Evolutionary conservation across 2,113 vertebrate species (phyloP), one percentile per base, ranked within the genome.

Genomic region (Microcebus ravelobensis): DNA sequence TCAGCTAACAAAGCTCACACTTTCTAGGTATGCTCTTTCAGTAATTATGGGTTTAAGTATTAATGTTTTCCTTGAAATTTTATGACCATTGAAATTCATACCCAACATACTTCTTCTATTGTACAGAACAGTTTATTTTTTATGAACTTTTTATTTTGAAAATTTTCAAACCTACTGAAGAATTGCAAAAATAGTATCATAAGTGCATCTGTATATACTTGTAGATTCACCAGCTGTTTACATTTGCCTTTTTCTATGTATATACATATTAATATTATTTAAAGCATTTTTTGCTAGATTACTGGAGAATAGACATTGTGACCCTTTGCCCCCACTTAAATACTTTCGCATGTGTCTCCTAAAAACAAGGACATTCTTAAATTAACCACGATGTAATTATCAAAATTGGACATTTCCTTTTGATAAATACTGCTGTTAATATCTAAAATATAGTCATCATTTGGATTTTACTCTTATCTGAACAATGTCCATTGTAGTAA

Each of bases 1-100:
- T 21, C 99, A 99, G 85, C 98, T 99, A 90, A 99, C 99, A 0
- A 97, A 99, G 67, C 99, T 99, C 31, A 99, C 99, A 63, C 98
- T 99, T 3, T 99, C 98, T 17, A 99, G 99, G 99, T 99, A 99
- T 79, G 34, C 12, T 65, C 12, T 39, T 45, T 83, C 11, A 55
- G 2, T 70, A 61, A 45, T 68, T 70, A 73, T 42, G 31, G 36
- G 34, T 87, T 55, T 65, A 77, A 96, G n/a, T 71, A 11, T 79
- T 94, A 34, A 29, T 57, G 29, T 63, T 94, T 90, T 48, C 31
- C 39, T 11, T 68, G 71, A 81, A 12, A 36, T 91, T 59, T 89
- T 71, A 42, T 95, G n/a, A 48, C 31, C 23, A 6, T 87, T 82
- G 74, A 92, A 83, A 42, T 87, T 74, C 36, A 79, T 57, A 89